Conservation (phyloP, 2,888 invertebrate species). For the Eupithecia insigniata region DNA sequence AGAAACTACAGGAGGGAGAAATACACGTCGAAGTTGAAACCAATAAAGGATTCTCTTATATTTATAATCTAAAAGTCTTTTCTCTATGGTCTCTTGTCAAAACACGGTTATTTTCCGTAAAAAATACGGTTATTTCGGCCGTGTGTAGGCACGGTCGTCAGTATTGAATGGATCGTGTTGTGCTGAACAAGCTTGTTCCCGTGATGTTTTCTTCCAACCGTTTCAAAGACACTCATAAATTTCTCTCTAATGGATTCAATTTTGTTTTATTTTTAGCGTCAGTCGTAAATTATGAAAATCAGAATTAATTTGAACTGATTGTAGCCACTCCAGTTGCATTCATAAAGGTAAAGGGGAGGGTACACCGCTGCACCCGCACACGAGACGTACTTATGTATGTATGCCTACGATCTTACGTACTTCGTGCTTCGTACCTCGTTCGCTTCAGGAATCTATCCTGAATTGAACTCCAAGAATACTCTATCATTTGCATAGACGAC, state of each 20-base stretch:
- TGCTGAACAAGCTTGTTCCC: too few relatives aligned
- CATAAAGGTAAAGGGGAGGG: neutral
- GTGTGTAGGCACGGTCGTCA: too few relatives aligned
- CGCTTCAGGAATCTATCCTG: too few relatives aligned
- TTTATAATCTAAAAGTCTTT: too few relatives aligned
- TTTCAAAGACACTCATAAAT: neutral
- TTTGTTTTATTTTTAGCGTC: neutral
- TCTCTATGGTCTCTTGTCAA: too few relatives aligned
- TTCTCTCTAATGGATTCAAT: neutral
- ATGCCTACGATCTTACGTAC: neutral
- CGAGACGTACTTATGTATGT: neutral
- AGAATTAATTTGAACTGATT: neutral
- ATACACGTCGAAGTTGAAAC: too few relatives aligned
- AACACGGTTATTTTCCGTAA: too few relatives aligned
- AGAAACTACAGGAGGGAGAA: too few relatives aligned
- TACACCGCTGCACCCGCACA: neutral
- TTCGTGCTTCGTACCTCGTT: too few relatives aligned
- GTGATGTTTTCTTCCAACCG: neutral
- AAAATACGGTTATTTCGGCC: too few relatives aligned
- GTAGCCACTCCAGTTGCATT: constrained; percentile 13
- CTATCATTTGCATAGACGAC: neutral
- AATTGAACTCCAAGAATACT: neutral
- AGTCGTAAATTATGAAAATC: neutral
- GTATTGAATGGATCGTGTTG: too few relatives aligned
- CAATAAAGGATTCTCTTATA: too few relatives aligned